These are phyloP conservation scores for Protonibea diacanthus DNA, from an alignment of 2,797 vertebrate genomes.

Conservation along the genomic window DNA sequence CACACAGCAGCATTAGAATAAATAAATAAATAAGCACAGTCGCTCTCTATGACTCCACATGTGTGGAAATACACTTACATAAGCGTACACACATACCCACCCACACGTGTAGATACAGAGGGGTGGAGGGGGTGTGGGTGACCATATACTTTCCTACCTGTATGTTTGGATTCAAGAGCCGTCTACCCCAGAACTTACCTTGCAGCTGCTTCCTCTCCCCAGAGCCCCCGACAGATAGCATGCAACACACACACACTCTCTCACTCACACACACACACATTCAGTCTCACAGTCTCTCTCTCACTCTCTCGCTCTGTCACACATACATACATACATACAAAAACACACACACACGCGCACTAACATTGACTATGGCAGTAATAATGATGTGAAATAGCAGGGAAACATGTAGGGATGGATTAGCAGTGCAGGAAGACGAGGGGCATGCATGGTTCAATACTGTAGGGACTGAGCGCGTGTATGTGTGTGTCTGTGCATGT, in stretches of 20 bases:
- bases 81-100: slow-evolving; percentile 37
- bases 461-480: slow-evolving; percentile 49
- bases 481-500: slow-evolving; percentile 23
- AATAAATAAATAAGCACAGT: slow-evolving; percentile 17
- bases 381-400: slow-evolving; percentile 74
- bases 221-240: slow-evolving; percentile 83
- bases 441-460: slow-evolving; percentile 78
- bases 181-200: slow-evolving; percentile 87
- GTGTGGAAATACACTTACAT: slow-evolving; percentile 42
- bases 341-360: slow-evolving; percentile 46
- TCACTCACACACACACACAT: slow-evolving; percentile 45
- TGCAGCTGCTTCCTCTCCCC: slow-evolving; percentile 75
- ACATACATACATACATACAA: slow-evolving; percentile 41
- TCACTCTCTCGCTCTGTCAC: slow-evolving; percentile 30
- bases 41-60: slow-evolving; percentile 40
- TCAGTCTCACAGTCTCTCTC: slow-evolving; percentile 25
- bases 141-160: slow-evolving; percentile 85
- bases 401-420: slow-evolving; percentile 78
- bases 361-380: slow-evolving; percentile 74
- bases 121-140: slow-evolving; percentile 36
- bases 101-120: slow-evolving; percentile 54
- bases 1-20: slow-evolving; percentile 34
- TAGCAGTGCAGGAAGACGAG: slow-evolving; percentile 80
- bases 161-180: slow-evolving; percentile 80
- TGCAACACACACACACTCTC: slow-evolving; percentile 74